phyloP scores from a whole-genome alignment of 1,140 invertebrate genomes.

The Neodiprion fabricii region DNA sequence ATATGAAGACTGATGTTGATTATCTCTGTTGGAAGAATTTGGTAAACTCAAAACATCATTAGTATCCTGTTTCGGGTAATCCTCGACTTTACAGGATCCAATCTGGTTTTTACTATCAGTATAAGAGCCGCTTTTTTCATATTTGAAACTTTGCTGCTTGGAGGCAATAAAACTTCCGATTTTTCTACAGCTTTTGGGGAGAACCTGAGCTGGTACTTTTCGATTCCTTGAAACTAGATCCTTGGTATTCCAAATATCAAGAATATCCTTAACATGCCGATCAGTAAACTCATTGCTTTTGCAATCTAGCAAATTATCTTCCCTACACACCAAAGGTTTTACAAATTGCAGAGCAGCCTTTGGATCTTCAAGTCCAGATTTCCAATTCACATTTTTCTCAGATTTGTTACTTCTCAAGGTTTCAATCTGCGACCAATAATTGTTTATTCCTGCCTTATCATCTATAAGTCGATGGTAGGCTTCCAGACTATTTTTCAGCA shows the following conservation, averaged over 20 bases:
- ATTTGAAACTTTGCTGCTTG: no score
- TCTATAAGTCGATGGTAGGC: slow-evolving; percentile 38
- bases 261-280: slow-evolving; percentile 44
- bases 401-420: slow-evolving; percentile 28
- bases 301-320: slow-evolving; percentile 35
- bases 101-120: no score
- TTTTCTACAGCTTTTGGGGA: no score
- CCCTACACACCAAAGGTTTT: slow-evolving; percentile 43
- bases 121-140: no score
- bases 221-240: slow-evolving; percentile 22
- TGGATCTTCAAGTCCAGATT: slow-evolving; percentile 34
- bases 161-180: no score
- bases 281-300: slow-evolving; percentile 34
- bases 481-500: slow-evolving; percentile 39
- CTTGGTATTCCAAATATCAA: slow-evolving; percentile 37
- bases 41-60: neutral
- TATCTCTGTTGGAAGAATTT: neutral
- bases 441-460: slow-evolving; percentile 36
- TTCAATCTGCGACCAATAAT: slow-evolving; percentile 49
- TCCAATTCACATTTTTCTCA: slow-evolving; percentile 45
- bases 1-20: neutral
- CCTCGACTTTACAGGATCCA: no score
- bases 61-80: no score
- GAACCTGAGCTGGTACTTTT: slow-evolving; percentile 24
- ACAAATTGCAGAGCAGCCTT: slow-evolving; percentile 37